These are phyloP conservation scores for Euzetes globulus DNA, from an alignment of 2,888 invertebrate genomes.

Conservation along the genomic window DNA sequence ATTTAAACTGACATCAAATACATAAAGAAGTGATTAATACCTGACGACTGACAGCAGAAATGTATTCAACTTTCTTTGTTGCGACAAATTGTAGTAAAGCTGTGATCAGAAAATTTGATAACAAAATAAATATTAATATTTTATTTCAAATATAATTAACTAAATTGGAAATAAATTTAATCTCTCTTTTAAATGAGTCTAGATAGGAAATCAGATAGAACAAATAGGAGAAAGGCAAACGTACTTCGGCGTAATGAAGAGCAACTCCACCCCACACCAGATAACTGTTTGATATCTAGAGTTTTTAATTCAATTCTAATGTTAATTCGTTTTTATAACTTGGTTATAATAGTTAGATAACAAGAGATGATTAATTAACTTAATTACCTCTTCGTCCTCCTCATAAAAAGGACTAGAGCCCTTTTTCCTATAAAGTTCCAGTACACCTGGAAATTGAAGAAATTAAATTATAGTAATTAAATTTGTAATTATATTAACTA, in stretches of 20 bases:
- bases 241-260: slow-evolving; percentile 58
- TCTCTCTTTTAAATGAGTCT: background rate
- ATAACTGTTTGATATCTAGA: slow-evolving; percentile 57
- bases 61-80: slow-evolving; percentile 64
- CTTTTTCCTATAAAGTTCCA: slow-evolving; percentile 60
- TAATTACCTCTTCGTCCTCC: slow-evolving; percentile 58
- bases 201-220: no score
- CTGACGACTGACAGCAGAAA: slow-evolving; percentile 71
- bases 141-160: background rate
- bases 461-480: no score
- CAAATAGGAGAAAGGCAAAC: no score
- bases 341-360: no score
- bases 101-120: slow-evolving; percentile 36
- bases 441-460: no score
- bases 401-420: slow-evolving; percentile 53
- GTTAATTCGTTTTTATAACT: no score
- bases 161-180: background rate
- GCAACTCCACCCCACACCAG: slow-evolving; percentile 64
- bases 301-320: no score
- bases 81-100: slow-evolving; percentile 61
- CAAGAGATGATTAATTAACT: background rate
- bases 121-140: background rate
- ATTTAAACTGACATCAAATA: background rate
- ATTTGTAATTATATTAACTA: no score
- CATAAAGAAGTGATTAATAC: slow-evolving; percentile 52